Base-by-base conservation (phyloP, 2,797 vertebrate species). In the Smutsia temminckii region DNA sequence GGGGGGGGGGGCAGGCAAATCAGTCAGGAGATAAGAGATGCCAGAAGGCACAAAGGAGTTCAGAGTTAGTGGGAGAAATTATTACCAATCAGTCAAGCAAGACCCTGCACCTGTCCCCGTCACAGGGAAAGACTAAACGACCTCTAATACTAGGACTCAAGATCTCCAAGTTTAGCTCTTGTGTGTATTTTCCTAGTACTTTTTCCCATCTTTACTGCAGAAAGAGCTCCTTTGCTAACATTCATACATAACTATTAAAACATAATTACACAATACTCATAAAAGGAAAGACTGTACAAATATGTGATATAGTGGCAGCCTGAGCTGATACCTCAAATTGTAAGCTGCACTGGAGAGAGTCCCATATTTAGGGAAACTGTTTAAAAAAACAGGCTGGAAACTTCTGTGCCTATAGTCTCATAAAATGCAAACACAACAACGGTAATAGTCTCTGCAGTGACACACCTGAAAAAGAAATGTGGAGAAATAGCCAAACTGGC, bases 391-490 rank as follows among this genome's bases (percentile, higher is more conserved):
- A 63, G 55, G 71, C 64, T 80, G 59, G 14, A 78, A 96, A 71
- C 40, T 59, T 63, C 46, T 69, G 51, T 46, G 53, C 59, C 40
- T 69, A 6, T 59, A 55, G 94, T 91, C 93, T 95, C 59, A 63
- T 69, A 85, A 95, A 92, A 95, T 8, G 51, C 63, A 78, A 63
- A 93, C 80, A 53, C n/a, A 55, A 69, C 37, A 85, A 87, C 12
- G 81, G 55, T 25, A 75, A 32, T 42, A 71, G 14, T 46, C 53
- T 92, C 77, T 51, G 16, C 55, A 46, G 88, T 23, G 53, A 88
- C 71, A 89, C 95, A 97, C 79, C 95, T 97, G 86, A 87, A 79
- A 81, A 55, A 94, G 84, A 96, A 95, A 97, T 93, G 79, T 27
- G 21, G 86, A 37, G 12, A n/a, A 18, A 37, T 0, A 25, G 89